These are phyloP conservation scores for Diploptera punctata DNA, from an alignment of 2,888 invertebrate genomes.

Conservation along the genomic window DNA sequence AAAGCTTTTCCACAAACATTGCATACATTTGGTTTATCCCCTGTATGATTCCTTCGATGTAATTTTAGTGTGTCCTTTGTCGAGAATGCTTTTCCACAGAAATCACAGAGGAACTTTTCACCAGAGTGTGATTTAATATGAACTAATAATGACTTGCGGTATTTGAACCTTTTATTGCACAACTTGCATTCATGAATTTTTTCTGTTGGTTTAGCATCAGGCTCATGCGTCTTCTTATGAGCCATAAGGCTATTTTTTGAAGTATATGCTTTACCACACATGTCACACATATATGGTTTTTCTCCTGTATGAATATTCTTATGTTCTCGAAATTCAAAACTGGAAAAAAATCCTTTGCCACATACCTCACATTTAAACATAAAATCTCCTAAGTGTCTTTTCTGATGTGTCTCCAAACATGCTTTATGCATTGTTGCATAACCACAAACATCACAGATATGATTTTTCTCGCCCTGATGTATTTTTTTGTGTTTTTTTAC, in stretches of 20 bases:
- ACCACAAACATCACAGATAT: constrained; percentile 40
- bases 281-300: constrained; percentile 41
- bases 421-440: constrained; percentile 42
- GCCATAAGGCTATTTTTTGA: constrained; percentile 40
- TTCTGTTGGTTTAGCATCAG: constrained; percentile 36
- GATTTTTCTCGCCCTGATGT: constrained; percentile 43
- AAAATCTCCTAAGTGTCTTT: constrained; percentile 38
- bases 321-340: constrained; percentile 39
- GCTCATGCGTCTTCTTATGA: constrained; percentile 45
- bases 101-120: constrained; percentile 49
- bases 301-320: constrained; percentile 40
- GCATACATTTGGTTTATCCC: constrained; percentile 37
- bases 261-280: constrained; percentile 40
- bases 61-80: constrained; percentile 49
- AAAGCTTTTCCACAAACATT: constrained; percentile 39
- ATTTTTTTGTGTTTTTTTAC: constrained; percentile 45
- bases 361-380: constrained; percentile 36
- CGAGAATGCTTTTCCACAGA: constrained; percentile 50
- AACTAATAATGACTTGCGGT: constrained; percentile 34
- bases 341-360: constrained; percentile 41
- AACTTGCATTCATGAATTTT: constrained; percentile 28
- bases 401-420: constrained; percentile 41
- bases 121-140: constrained; percentile 46
- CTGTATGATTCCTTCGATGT: constrained; percentile 47
- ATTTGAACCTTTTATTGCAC: constrained; percentile 36